Percentiles rank a stretch among this genome's conserved stretches.
These are phyloP conservation scores for Leuciscus idus DNA, from an alignment of 2,113 vertebrate species.

Conservation along the genomic window DNA sequence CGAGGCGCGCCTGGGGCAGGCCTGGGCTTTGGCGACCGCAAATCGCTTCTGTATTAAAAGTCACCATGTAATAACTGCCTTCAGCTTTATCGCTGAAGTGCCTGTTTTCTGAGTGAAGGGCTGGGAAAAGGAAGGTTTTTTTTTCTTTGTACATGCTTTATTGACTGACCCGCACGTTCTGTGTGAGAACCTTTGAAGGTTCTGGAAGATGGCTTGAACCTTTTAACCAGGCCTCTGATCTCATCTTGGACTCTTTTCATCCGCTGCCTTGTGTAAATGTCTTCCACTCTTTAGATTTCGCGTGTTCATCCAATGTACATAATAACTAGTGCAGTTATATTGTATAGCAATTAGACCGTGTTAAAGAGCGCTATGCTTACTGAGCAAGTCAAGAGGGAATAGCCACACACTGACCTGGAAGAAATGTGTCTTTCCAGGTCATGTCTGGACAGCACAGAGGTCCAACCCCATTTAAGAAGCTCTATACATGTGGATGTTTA, in stretches of 20 bases:
- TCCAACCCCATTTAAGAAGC: constrained; percentile 45
- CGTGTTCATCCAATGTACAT: neutral
- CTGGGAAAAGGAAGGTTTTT: constrained; percentile 67
- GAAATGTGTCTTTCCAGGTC: constrained; percentile 58
- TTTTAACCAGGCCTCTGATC: constrained; percentile 37
- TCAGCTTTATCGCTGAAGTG: constrained; percentile 81
- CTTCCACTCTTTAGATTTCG: neutral
- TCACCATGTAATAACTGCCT: constrained; percentile 84
- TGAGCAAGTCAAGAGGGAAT: constrained; percentile 34
- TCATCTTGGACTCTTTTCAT: neutral
- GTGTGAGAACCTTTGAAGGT: constrained; percentile 77
- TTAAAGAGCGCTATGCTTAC: neutral
- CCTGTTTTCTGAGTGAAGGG: constrained; percentile 71
- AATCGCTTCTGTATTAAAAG: constrained; percentile 87
- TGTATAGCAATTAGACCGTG: neutral
- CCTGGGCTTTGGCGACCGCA: constrained; percentile 78
- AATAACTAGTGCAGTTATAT: neutral
- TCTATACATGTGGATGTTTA: constrained; percentile 34
- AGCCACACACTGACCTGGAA: constrained; percentile 59
- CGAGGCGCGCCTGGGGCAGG: constrained; percentile 81
- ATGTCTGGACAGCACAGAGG: constrained; percentile 39
- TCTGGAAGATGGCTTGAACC: constrained; percentile 53
- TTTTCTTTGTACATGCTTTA: constrained; percentile 78
- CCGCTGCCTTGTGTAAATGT: neutral
- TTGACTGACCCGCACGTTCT: constrained; percentile 79